Base-by-base conservation (phyloP, 2,888 invertebrate species). In the Andrena praecox region DNA sequence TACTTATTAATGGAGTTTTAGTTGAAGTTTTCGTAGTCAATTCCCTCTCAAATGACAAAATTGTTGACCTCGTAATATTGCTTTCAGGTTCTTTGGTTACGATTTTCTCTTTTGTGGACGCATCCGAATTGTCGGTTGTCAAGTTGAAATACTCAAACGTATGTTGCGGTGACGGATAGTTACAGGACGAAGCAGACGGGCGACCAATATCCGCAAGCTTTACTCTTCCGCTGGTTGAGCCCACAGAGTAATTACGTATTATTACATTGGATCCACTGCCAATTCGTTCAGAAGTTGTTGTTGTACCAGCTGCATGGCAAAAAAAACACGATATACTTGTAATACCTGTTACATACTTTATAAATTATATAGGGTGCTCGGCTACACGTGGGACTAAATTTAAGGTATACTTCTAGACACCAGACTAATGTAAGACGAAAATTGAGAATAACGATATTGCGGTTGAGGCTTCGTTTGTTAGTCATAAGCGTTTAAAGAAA, bases 1-100 rank as follows among this genome's bases (percentile, higher is more conserved):
- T 96, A 94, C 96, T 97, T 91, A 97, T 97, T 79, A 96, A 95
- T 93, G 96, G 94, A 92, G 96, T 94, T 94, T 95, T 93, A 20
- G 92, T 89, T 72, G 31, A 56, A n/a, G 71, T 20, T 56, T 92
- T 80, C 35, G 33, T 29, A 50, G 64, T 35, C 31, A 0, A 16
- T 66, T 80, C 64, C 50, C 16, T 69, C 8, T 78, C 77, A 4
- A 76, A 27, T 35, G 70, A 82, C 42, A 75, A 42, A 29, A 56
- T 48, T 48, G 33, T 77, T 10, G 35, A 29, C 33, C 8, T 59
- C 2, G 42, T 42, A 4, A 6, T 12, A 2, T 35, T 24, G n/a
- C 7, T 67, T n/a, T 69, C 42, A 7, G 54, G n/a, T 59, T 90
- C 91, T 66, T 91, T 91, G n/a, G 86, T 82, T 1, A 89, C 84